These are phyloP conservation scores for Cynodonichthys magdalenae DNA, from an alignment of 2,797 vertebrate genomes.

Conservation along the genomic window DNA sequence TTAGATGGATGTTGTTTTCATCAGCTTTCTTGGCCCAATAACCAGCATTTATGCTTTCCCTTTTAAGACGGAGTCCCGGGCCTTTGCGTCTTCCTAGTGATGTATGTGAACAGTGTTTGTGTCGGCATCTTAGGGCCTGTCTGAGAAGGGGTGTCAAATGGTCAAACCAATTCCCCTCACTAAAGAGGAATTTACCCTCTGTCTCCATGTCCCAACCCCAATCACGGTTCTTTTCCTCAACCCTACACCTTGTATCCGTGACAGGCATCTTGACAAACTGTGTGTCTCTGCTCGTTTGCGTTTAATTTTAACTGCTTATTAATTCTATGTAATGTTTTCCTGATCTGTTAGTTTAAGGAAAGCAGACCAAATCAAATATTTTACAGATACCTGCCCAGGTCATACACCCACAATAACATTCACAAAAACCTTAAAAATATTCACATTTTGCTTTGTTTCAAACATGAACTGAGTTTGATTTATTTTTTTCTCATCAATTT, in stretches of 20 bases:
- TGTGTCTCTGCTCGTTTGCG: not conserved
- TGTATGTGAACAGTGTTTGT: conserved; percentile 29
- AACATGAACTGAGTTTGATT: no score
- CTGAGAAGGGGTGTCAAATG: conserved; percentile 27
- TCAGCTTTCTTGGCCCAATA: conserved; percentile 49
- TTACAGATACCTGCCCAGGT: no score
- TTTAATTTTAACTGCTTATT: conserved; percentile 2
- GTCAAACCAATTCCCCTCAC: conserved; percentile 65
- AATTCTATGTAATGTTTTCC: not conserved
- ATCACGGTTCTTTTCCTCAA: conserved; percentile 48
- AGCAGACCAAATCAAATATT: not conserved
- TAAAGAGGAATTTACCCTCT: conserved; percentile 57
- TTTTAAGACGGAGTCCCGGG: conserved; percentile 46
- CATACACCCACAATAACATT: no score
- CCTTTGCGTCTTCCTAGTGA: conserved; percentile 34
- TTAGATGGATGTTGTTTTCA: conserved; percentile 59
- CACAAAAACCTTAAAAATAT: no score
- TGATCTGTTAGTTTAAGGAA: not conserved
- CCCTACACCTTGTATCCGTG: conserved; percentile 1
- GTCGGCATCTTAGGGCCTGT: not conserved
- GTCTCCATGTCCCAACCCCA: conserved; percentile 50
- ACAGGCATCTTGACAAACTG: conserved; percentile 7
- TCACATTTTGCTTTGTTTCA: no score
- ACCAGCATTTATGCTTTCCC: conserved; percentile 63
- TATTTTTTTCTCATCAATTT: no score